These are phyloP conservation scores for Neoniphon sammara DNA, from an alignment of 2,797 vertebrate genomes.

Conservation along the genomic window DNA sequence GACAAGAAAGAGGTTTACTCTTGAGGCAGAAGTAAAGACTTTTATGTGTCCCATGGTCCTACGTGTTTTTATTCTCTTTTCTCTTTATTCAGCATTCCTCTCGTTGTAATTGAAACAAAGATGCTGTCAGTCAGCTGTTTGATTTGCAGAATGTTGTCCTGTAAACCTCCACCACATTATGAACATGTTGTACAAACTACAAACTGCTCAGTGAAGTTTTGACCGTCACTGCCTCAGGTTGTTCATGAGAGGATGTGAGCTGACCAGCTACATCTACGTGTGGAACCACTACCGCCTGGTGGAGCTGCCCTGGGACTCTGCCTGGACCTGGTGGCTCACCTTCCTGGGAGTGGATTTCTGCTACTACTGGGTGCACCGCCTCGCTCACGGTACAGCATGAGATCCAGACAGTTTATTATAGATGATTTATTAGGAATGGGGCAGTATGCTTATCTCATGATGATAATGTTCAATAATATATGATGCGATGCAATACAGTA, in stretches of 20 bases:
- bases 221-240: conserved; percentile 72
- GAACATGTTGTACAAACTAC: neutral
- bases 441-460: too few species aligned
- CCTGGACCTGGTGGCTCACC: conserved; percentile 92
- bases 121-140: too few species aligned
- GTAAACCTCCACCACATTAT: neutral
- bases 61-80: too few species aligned
- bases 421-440: too few species aligned
- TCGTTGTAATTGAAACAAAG: too few species aligned
- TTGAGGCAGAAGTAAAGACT: too few species aligned
- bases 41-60: too few species aligned
- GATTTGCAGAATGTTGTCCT: neutral
- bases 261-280: conserved; percentile 87
- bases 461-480: too few species aligned
- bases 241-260: conserved; percentile 86
- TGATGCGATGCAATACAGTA: too few species aligned
- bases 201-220: neutral
- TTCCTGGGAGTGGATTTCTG: conserved; percentile 91
- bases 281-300: conserved; percentile 89
- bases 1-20: too few species aligned
- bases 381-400: conserved; percentile 85
- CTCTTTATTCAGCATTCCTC: too few species aligned
- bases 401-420: too few species aligned
- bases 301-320: conserved; percentile 90
- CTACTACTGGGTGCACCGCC: conserved; percentile 94